phyloP scores from a whole-genome alignment of 2,888 invertebrate species.

The Drosophila meridiana region DNA sequence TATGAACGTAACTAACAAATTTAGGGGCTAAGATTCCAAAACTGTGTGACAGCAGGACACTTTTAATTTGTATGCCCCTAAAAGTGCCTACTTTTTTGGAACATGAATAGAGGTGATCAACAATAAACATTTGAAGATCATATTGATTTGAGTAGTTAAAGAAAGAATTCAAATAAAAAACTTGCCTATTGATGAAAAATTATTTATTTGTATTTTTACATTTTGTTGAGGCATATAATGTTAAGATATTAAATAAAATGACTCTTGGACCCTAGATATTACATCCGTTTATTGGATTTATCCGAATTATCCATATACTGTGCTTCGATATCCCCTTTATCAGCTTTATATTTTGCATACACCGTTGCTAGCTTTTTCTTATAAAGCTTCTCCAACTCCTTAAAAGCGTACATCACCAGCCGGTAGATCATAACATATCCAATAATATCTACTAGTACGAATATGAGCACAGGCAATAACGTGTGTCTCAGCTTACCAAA shows the following conservation, averaged over 20 bases:
- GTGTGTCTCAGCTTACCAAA: slow-evolving; percentile 9
- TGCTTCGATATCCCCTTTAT: neutral
- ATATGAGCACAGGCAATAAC: slow-evolving; percentile 16
- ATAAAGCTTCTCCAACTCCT: neutral
- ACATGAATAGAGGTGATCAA: neutral
- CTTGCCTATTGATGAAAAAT: neutral
- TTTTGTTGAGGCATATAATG: too few species aligned
- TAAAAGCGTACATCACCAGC: neutral
- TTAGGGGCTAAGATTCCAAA: too few species aligned
- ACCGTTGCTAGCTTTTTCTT: neutral
- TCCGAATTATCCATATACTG: neutral
- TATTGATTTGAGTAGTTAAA: too few species aligned
- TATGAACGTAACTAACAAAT: too few species aligned
- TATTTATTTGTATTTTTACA: neutral
- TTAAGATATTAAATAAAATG: neutral
- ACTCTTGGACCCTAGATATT: neutral
- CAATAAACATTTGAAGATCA: neutral
- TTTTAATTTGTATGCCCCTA: too few species aligned
- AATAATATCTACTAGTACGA: slow-evolving; percentile 7
- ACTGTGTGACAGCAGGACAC: too few species aligned
- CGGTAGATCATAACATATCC: neutral
- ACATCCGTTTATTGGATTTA: neutral
- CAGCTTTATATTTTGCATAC: too few species aligned
- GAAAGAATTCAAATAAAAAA: neutral
- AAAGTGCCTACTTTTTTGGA: neutral